A percentile compares a stretch with the other conserved stretches of the same genome.
phyloP scores from a whole-genome alignment of 2,797 vertebrate genomes.

The Thamnophis elegans region DNA sequence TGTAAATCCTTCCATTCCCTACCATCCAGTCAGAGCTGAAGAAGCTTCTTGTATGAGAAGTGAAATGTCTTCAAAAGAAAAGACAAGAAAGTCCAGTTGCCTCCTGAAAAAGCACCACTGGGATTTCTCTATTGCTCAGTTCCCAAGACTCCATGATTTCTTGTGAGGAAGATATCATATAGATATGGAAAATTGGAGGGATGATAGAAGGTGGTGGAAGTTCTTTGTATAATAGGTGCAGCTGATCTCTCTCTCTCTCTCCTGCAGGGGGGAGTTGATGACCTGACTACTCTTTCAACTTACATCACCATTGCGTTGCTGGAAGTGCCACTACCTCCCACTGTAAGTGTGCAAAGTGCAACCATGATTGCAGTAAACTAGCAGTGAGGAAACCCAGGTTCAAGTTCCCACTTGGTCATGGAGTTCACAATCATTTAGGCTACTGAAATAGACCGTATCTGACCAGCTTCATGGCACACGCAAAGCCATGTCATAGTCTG shows the following conservation, averaged over 20 bases:
- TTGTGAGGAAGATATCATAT: neutral
- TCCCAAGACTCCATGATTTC: neutral
- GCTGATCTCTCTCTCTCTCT: neutral
- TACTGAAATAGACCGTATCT: neutral
- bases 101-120: no score
- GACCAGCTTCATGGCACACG: neutral
- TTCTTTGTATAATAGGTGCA: neutral
- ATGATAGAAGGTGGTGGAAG: neutral
- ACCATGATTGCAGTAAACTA: neutral
- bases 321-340: constrained; percentile 63
- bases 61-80: no score
- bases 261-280: constrained; percentile 66
- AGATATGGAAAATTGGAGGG: neutral
- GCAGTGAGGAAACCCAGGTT: neutral
- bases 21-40: no score
- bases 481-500: neutral
- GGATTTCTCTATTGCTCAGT: neutral
- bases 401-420: neutral
- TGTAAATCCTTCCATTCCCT: no score
- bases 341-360: constrained; percentile 44
- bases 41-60: no score
- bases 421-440: neutral
- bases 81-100: no score
- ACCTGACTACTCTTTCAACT: constrained; percentile 64
- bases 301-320: constrained; percentile 67